These are phyloP conservation scores for Phanerotoma sp. DNA, from an alignment of 2,888 invertebrate species.

Conservation along the genomic window DNA sequence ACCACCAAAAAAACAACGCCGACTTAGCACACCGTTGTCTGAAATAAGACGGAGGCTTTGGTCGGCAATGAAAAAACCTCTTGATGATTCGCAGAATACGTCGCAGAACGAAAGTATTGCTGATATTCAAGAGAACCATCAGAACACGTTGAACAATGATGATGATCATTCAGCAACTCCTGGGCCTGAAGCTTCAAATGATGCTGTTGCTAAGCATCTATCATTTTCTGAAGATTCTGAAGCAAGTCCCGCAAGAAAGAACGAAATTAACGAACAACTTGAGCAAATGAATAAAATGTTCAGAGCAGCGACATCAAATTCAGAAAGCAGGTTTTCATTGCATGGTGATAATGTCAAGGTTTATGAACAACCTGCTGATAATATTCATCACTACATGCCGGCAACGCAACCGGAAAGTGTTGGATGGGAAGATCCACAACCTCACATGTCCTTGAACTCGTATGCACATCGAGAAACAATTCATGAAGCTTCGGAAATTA, in stretches of 20 bases:
- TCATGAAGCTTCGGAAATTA: not conserved
- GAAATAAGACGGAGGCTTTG: conserved; percentile 53
- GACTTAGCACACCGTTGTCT: conserved; percentile 56
- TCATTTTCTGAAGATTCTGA: conserved; percentile 44
- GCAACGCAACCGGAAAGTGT: conserved; percentile 68
- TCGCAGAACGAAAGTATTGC: not conserved
- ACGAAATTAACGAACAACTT: conserved; percentile 46
- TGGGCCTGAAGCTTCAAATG: conserved; percentile 31
- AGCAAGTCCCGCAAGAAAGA: conserved; percentile 36
- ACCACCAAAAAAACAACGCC: conserved; percentile 46
- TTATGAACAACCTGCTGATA: conserved; percentile 39
- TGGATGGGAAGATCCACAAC: conserved; percentile 69
- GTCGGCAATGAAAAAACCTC: conserved; percentile 49
- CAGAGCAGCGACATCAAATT: conserved; percentile 39
- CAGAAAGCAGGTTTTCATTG: conserved; percentile 45
- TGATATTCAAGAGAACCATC: conserved; percentile 1
- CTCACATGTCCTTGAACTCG: conserved; percentile 12
- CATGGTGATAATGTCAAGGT: conserved; percentile 41
- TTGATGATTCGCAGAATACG: not conserved
- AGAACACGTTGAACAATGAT: not conserved
- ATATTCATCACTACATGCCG: conserved; percentile 29
- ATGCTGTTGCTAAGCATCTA: conserved; percentile 39
- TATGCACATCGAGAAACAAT: too few species aligned
- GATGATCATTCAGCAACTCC: conserved; percentile 10
- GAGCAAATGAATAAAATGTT: conserved; percentile 48